Percentiles rank a stretch among this genome's conserved stretches.
phyloP scores from a whole-genome alignment of 1,140 invertebrate species.

The Drosophila ambigua region DNA sequence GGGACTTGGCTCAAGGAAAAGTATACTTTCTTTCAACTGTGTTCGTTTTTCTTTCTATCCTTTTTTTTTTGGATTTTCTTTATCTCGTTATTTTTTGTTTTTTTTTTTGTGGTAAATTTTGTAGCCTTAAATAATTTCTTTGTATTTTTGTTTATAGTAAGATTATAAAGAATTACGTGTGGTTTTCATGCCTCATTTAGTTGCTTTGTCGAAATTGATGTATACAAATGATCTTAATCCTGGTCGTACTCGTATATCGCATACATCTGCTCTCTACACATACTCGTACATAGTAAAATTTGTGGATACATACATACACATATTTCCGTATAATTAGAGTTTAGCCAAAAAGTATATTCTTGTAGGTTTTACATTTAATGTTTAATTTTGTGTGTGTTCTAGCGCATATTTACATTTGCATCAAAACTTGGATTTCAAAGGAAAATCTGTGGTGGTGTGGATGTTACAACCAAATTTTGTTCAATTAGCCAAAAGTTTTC shows the following conservation, averaged over 20 bases:
- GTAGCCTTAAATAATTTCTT: conserved; percentile 81
- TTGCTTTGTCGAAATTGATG: conserved; percentile 79
- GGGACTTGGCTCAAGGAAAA: conserved; percentile 64
- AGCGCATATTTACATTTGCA: conserved; percentile 82
- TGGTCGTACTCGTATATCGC: conserved; percentile 31
- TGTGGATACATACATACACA: conserved; percentile 16
- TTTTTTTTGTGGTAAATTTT: conserved; percentile 58
- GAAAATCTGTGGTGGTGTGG: conserved; percentile 17
- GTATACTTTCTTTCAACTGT: conserved; percentile 68
- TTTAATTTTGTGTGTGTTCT: conserved; percentile 61
- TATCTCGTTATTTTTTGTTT: conserved; percentile 1
- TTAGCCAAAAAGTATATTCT: conserved; percentile 56
- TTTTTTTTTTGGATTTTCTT: conserved; percentile 29
- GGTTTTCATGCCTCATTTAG: conserved; percentile 67
- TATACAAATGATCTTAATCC: conserved; percentile 67
- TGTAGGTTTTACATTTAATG: conserved; percentile 56
- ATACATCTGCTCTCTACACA: conserved; percentile 58
- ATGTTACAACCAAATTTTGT: neutral
- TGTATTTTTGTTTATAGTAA: conserved; percentile 71
- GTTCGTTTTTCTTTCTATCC: conserved; percentile 11
- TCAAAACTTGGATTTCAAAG: conserved; percentile 53
- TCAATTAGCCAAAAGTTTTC: conserved; percentile 45
- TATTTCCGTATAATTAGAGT: conserved; percentile 57
- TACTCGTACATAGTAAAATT: conserved; percentile 56
- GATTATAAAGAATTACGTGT: conserved; percentile 53